A percentile compares a stretch with the other conserved stretches of the same genome.
Conservation (phyloP, 2,113 vertebrate genomes). For the Malurus melanocephalus region DNA sequence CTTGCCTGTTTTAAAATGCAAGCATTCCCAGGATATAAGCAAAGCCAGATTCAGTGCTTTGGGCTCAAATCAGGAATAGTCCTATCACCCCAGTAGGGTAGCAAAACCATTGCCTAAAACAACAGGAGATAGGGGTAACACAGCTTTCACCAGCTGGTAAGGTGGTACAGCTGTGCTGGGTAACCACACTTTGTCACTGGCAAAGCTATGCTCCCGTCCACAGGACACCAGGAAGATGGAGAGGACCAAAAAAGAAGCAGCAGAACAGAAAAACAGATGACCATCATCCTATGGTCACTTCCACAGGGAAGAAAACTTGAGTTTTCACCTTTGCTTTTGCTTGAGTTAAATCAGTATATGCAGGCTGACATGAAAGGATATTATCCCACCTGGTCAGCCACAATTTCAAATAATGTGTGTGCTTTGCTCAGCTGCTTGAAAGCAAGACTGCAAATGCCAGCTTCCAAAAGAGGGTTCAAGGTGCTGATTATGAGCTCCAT, state of each 20-base stretch:
- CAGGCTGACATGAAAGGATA: not conserved
- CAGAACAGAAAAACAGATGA: not conserved
- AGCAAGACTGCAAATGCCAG: not conserved
- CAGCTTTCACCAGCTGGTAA: not conserved
- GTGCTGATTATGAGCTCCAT: not conserved
- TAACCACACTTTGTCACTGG: not conserved
- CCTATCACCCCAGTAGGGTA: not conserved
- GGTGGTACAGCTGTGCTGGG: not conserved
- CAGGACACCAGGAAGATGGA: fast-evolving
- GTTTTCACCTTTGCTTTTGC: not conserved
- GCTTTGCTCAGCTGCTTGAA: not conserved
- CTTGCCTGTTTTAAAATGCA: not conserved
- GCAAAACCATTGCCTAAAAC: not conserved
- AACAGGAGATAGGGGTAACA: not conserved
- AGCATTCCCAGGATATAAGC: not conserved
- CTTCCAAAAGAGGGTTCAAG: not conserved
- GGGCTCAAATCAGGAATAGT: not conserved
- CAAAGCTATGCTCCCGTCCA: not conserved
- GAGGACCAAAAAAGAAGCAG: not conserved
- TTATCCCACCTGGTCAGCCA: not conserved
- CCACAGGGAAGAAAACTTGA: not conserved
- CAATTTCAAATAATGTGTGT: not conserved
- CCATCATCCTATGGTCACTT: not conserved
- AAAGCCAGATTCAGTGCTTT: not conserved
- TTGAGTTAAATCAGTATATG: not conserved